Base-by-base conservation (phyloP, 2,888 invertebrate species). In the Pseudolycoriella hygida region DNA sequence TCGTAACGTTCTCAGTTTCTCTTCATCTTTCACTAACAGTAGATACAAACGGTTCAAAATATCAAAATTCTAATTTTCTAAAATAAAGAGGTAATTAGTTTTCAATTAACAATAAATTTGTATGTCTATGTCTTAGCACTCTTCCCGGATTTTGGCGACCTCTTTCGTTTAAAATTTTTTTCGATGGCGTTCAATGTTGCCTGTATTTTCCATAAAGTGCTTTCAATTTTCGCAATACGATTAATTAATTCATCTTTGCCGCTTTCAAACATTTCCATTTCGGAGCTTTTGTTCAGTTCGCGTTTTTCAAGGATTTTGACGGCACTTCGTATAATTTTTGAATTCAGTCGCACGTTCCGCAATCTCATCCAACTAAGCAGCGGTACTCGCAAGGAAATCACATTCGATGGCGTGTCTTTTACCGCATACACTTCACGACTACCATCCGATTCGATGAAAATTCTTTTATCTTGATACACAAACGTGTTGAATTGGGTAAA, bases 401-500 rank as follows among this genome's bases (percentile, higher is more conserved):
- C 18, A 4, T 20, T 25, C 10, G 41, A 14, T 14, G 17, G 41
- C 14, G 19, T 2, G 19, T 25, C 17, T n/a, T 41, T 18, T 11
- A 20, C 41, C 20, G 41, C 20, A 41, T 41, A 41, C 2, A 41
- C 41, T 14, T 12, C 19, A n/a, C 10, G 19, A 4, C 15, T 2
- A 14, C 19, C 41, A 4, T 41, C 25, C 10, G 19, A 20, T 18
- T 41, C 41, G n/a, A 41, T 41, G 15, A 25, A 41, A 20, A 41
- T 41, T 11, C 20, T 20, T 11, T 41, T 41, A 11, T 20, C 17
- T 3, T 20, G 2, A 11, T 41, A 41, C 12, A 41, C 41, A 20
- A 41, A 41, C 11, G 14, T 41, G 25, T 41, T 41, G 14, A 41
- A 4, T 10, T 41, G 41, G n/a, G 17, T 41, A 14, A 41, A 41